Evolutionary conservation across 1,140 invertebrate species (phyloP), one percentile per base, ranked within the genome.

Genomic region (Kradibia gibbosae): DNA sequence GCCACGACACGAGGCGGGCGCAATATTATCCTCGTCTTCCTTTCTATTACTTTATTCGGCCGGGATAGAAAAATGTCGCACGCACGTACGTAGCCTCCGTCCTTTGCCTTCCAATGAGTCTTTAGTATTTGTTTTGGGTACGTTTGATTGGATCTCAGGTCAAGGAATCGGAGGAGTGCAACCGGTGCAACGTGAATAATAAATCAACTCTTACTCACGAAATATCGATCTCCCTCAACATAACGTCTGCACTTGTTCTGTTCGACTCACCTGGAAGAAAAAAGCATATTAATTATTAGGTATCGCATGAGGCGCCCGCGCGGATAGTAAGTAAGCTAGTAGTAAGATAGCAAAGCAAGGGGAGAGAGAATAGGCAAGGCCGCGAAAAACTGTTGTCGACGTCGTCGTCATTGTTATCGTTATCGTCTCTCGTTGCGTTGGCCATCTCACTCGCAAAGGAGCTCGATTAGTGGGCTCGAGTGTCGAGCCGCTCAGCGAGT

Each of bases 231-330:
- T 7, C 28, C 13, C 34, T 8, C 28, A 36, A 31, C 42, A 3
- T 42, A 42, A 53, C 36, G 0, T 72, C 25, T 42, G 13, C 39
- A 57, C 22, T 20, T 72, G 20, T 79, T 28, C 53, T 8, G 60
- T 28, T 50, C 36, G 42, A 82, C 81, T 82, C 76, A 82, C 81
- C 81, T 82, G 81, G 17, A 82, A 82, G 70, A 79, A 77, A 72
- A 79, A 57, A 78, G 28, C 31, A 73, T 0, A 53, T 77, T 28
- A n/a, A 78, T 73, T 39, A 53, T 72, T 81, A 71, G 48, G 39
- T 39, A n/a, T 53, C 53, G n/a, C 50, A n/a, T 75, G 1, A 0
- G 11, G 5, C 36, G 20, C 17, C 34, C 53, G 53, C 36, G 22
- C 22, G 39, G 31, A 20, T 53, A 39, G 15, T 72, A 42, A n/a